Conservation (phyloP, 2,113 vertebrate genomes). For the Gallinago jamesoni region DNA sequence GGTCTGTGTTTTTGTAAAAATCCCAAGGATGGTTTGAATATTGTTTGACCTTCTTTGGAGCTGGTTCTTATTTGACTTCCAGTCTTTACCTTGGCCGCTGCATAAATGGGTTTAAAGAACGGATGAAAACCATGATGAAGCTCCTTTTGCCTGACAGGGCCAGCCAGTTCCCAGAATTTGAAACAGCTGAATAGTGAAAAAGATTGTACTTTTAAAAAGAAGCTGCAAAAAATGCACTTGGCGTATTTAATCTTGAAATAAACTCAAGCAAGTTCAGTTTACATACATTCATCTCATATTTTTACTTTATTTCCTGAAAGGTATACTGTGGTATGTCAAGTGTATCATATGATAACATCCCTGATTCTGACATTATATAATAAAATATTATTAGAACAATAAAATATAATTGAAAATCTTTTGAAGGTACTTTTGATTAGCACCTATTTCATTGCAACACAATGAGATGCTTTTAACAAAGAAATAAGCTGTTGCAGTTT, state of each 20-base stretch:
- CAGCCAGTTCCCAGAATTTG: background rate
- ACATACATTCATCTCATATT: background rate
- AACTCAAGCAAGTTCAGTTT: background rate
- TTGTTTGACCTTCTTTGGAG: background rate
- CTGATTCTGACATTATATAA: background rate
- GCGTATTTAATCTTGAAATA: background rate
- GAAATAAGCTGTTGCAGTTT: background rate
- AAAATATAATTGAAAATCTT: background rate
- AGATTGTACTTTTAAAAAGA: background rate
- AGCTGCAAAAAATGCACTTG: background rate
- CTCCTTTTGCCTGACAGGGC: background rate
- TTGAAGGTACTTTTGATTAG: background rate
- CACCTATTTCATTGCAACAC: background rate
- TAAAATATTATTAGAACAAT: background rate
- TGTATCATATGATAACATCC: background rate
- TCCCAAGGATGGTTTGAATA: background rate
- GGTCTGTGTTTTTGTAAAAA: background rate
- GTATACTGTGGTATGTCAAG: background rate
- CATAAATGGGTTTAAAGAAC: background rate
- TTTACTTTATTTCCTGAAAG: background rate
- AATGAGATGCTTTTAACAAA: background rate
- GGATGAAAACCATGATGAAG: background rate
- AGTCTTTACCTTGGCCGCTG: background rate
- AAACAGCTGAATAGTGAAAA: background rate
- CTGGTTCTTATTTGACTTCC: background rate